These are phyloP conservation scores for Molanna angustata DNA, from an alignment of 2,888 invertebrate species.

Conservation along the genomic window DNA sequence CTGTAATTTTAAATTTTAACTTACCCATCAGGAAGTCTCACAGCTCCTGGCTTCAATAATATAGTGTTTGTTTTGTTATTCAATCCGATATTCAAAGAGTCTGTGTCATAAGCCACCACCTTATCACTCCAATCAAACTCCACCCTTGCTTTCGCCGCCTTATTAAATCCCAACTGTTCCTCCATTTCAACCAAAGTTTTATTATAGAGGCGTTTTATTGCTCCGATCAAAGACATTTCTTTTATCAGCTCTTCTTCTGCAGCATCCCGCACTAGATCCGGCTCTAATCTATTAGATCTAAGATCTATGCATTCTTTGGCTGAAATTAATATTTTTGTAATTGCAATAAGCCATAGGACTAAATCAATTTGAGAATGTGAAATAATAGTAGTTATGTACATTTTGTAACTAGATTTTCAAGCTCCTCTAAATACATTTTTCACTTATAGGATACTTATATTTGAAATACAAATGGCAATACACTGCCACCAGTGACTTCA, in stretches of 20 bases:
- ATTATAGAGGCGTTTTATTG: conserved; percentile 61
- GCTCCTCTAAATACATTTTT: no score
- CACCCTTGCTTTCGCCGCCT: conserved; percentile 75
- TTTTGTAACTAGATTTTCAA: no score
- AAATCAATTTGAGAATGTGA: no score
- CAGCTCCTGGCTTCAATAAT: conserved; percentile 77
- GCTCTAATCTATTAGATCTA: conserved; percentile 64
- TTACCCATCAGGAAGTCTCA: conserved; percentile 72
- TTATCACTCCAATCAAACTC: conserved; percentile 95
- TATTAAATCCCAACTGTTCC: conserved; percentile 68
- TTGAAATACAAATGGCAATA: no score
- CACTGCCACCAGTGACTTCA: no score
- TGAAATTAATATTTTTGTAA: conserved; percentile 23
- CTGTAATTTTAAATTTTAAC: no score
- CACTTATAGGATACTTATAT: no score
- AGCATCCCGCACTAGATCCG: conserved; percentile 72
- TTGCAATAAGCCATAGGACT: no score
- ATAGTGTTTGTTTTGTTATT: conserved; percentile 67
- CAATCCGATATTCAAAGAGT: conserved; percentile 65
- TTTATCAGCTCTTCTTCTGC: conserved; percentile 76
- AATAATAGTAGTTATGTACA: neutral
- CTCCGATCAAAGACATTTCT: conserved; percentile 68
- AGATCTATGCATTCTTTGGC: conserved; percentile 71
- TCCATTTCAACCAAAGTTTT: conserved; percentile 65
- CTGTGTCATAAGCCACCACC: conserved; percentile 73